Conservation (phyloP, 2,888 invertebrate species). For the Cheilosia vulpina region DNA sequence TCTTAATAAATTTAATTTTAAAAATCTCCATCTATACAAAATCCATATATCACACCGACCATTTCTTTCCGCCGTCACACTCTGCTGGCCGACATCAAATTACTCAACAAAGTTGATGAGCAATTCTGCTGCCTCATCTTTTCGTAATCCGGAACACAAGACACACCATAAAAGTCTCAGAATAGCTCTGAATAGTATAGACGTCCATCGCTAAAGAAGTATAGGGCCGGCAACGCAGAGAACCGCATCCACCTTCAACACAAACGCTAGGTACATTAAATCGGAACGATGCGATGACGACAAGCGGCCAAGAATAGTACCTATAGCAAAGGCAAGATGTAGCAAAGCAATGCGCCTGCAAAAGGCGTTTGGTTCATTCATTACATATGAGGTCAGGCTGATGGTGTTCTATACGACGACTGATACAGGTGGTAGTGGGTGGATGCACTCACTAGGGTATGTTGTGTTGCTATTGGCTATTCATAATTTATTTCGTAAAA, state of each 20-base stretch:
- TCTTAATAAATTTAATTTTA: too few species aligned
- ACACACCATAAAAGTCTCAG: slow-evolving; percentile 23
- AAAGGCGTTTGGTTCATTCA: slow-evolving; percentile 32
- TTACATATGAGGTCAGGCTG: slow-evolving; percentile 33
- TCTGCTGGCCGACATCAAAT: slow-evolving; percentile 7
- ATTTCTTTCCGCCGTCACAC: not conserved
- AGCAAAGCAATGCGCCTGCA: slow-evolving; percentile 2
- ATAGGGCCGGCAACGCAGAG: slow-evolving; percentile 2
- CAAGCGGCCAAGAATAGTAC: not conserved
- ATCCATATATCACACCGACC: not conserved
- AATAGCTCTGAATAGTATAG: not conserved
- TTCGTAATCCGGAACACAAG: slow-evolving; percentile 15
- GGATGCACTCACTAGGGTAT: slow-evolving; percentile 3
- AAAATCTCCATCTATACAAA: not conserved
- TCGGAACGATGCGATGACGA: slow-evolving; percentile 3
- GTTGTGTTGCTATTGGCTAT: not conserved
- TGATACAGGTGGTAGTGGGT: not conserved
- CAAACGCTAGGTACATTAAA: slow-evolving; percentile 30
- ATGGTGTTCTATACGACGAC: not conserved
- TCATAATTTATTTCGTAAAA: too few species aligned
- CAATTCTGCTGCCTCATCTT: slow-evolving; percentile 39
- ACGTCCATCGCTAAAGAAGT: slow-evolving; percentile 7
- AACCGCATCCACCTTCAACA: slow-evolving; percentile 42
- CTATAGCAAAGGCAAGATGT: not conserved
- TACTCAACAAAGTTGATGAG: slow-evolving; percentile 24